phyloP scores from a whole-genome alignment of 1,140 invertebrate species.

The Tetragonula clypearis region DNA sequence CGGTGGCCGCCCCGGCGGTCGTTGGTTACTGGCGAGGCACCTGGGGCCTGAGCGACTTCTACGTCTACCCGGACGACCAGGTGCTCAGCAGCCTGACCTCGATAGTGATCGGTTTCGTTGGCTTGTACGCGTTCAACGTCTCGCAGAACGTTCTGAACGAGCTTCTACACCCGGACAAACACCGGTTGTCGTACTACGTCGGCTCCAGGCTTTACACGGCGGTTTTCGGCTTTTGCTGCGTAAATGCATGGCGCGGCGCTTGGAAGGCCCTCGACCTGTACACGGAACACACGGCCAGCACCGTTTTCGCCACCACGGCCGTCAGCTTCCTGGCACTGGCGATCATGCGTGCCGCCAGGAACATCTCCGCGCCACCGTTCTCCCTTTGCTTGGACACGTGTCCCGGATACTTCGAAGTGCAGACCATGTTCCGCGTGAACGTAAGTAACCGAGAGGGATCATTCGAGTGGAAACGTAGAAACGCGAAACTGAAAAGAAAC shows the following conservation, averaged over 20 bases:
- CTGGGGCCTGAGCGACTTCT: slow-evolving; percentile 89
- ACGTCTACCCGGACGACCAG: slow-evolving; percentile 84
- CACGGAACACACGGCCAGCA: slow-evolving; percentile 83
- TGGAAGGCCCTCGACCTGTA: slow-evolving; percentile 89
- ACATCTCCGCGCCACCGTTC: slow-evolving; percentile 91
- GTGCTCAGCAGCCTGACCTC: slow-evolving; percentile 85
- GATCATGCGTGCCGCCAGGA: slow-evolving; percentile 86
- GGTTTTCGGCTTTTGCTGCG: slow-evolving; percentile 89
- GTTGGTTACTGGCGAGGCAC: slow-evolving; percentile 93
- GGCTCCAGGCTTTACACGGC: slow-evolving; percentile 89
- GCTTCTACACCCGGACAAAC: slow-evolving; percentile 85
- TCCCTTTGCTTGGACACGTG: slow-evolving; percentile 88
- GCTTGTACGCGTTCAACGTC: slow-evolving; percentile 86
- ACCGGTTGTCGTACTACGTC: slow-evolving; percentile 86
- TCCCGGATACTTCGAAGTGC: slow-evolving; percentile 90
- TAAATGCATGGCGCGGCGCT: slow-evolving; percentile 92
- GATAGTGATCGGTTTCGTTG: slow-evolving; percentile 85
- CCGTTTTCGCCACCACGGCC: slow-evolving; percentile 84
- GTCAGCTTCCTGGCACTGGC: slow-evolving; percentile 86
- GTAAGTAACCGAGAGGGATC: slow-evolving; percentile 81
- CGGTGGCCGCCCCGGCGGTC: slow-evolving; percentile 89
- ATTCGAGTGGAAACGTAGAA: background rate
- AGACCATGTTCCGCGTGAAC: slow-evolving; percentile 89
- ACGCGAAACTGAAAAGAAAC: too few relatives aligned
- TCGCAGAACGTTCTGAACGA: slow-evolving; percentile 85